Conservation (phyloP, 1,140 invertebrate species). For the Drosophila prosaltans region DNA sequence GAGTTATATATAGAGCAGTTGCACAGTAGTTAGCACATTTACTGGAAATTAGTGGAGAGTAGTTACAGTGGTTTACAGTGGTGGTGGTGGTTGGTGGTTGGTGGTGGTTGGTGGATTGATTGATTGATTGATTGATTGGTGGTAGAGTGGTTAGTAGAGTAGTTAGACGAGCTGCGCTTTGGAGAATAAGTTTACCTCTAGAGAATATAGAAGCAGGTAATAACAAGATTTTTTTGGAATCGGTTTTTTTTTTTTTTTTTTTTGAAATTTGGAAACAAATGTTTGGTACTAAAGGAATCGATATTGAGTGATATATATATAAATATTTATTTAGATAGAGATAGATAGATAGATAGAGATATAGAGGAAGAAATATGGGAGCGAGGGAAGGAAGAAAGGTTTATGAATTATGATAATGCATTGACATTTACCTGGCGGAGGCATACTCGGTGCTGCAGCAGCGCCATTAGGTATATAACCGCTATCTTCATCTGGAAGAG, state of each 20-base stretch:
- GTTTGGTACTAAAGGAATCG: conserved; percentile 56
- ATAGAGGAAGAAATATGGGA: conserved; percentile 27
- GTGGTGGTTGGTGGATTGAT: conserved; percentile 27
- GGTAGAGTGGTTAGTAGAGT: conserved; percentile 59
- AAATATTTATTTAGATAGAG: conserved; percentile 35
- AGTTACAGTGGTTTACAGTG: conserved; percentile 60
- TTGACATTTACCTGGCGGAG: conserved; percentile 80
- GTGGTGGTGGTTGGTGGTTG: conserved; percentile 38
- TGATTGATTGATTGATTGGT: conserved; percentile 41
- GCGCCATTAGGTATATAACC: conserved; percentile 77
- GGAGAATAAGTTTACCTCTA: conserved; percentile 71
- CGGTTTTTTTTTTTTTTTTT: conserved; percentile 31
- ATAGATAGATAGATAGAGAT: conserved; percentile 31
- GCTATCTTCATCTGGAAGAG: conserved; percentile 69
- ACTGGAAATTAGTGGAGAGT: conserved; percentile 59
- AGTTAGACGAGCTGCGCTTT: conserved; percentile 69
- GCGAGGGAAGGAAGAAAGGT: neutral
- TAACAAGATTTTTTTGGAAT: conserved; percentile 46
- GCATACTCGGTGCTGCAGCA: conserved; percentile 65
- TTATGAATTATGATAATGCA: neutral
- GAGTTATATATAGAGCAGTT: conserved; percentile 5
- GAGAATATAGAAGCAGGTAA: conserved; percentile 73
- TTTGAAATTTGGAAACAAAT: conserved; percentile 52
- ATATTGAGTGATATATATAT: conserved; percentile 50
- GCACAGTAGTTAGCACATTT: conserved; percentile 60